A percentile compares a stretch with the other conserved stretches of the same genome.
These are phyloP conservation scores for Thinocorus orbignyianus DNA, from an alignment of 2,113 vertebrate genomes.

Conservation along the genomic window DNA sequence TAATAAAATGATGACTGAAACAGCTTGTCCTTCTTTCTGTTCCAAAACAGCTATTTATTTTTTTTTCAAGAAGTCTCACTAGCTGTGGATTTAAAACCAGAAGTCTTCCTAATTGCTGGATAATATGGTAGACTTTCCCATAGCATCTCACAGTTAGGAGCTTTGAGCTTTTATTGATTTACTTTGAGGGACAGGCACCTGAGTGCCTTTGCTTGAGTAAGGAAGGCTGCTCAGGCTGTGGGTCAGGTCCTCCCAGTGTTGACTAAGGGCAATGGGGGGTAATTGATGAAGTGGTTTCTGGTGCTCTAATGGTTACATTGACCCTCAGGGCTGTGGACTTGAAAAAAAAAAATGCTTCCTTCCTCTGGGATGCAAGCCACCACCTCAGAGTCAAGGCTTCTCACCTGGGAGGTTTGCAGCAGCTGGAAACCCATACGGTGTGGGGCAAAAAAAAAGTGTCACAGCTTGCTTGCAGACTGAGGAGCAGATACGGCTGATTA, in stretches of 20 bases:
- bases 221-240: not conserved
- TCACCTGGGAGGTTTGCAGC: not conserved
- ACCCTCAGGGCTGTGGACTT: not conserved
- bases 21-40: conserved; percentile 37
- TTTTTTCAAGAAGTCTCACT: conserved; percentile 2
- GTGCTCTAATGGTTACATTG: not conserved
- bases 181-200: not conserved
- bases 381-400: not conserved
- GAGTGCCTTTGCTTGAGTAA: not conserved
- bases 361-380: not conserved
- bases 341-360: not conserved
- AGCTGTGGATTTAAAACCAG: not conserved
- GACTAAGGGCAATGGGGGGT: not conserved
- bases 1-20: conserved; percentile 47
- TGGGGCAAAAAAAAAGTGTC: not conserved
- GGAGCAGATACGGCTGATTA: not conserved
- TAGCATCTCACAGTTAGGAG: not conserved
- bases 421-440: not conserved
- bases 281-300: not conserved
- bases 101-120: conserved; percentile 40
- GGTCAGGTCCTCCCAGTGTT: not conserved
- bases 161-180: not conserved
- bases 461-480: not conserved
- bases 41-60: conserved; percentile 36
- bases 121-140: not conserved